phyloP scores from a whole-genome alignment of 2,888 invertebrate genomes.

The Calliscelio sp. region DNA sequence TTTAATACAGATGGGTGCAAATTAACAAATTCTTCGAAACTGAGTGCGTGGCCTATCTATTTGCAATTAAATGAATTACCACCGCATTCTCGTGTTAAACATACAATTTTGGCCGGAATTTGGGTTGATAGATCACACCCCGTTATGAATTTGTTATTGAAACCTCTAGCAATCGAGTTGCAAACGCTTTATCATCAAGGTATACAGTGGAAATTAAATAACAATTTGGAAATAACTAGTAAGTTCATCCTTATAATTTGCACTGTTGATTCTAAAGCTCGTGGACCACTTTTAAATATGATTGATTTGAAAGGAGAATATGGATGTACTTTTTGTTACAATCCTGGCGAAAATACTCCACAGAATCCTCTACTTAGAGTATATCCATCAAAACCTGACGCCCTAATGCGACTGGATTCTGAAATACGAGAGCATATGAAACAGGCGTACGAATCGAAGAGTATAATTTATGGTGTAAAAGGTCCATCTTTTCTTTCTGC shows the following conservation, averaged over 20 bases:
- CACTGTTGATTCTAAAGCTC: conserved; percentile 23
- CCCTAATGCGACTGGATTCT: too few relatives aligned
- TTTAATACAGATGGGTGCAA: conserved; percentile 53
- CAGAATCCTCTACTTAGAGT: too few relatives aligned
- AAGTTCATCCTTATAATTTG: conserved; percentile 17
- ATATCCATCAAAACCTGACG: too few relatives aligned
- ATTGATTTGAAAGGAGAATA: too few relatives aligned
- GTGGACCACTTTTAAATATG: too few relatives aligned
- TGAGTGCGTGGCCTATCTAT: conserved; percentile 43
- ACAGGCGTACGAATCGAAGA: too few relatives aligned
- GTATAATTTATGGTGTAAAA: too few relatives aligned
- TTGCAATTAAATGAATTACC: conserved; percentile 61
- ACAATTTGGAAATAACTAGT: neutral
- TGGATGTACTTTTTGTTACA: neutral
- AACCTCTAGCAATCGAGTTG: conserved; percentile 10
- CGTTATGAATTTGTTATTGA: conserved; percentile 25
- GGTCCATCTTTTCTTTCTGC: too few relatives aligned
- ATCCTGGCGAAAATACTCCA: too few relatives aligned
- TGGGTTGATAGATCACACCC: conserved; percentile 61
- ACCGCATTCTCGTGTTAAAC: conserved; percentile 40
- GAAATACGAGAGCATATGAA: too few relatives aligned
- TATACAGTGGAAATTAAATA: conserved; percentile 12
- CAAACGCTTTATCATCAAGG: neutral
- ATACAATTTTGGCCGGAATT: conserved; percentile 58
- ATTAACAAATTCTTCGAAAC: conserved; percentile 32